Base-by-base conservation (phyloP, 2,888 invertebrate species). In the Caenorhabditis macrosperma region DNA sequence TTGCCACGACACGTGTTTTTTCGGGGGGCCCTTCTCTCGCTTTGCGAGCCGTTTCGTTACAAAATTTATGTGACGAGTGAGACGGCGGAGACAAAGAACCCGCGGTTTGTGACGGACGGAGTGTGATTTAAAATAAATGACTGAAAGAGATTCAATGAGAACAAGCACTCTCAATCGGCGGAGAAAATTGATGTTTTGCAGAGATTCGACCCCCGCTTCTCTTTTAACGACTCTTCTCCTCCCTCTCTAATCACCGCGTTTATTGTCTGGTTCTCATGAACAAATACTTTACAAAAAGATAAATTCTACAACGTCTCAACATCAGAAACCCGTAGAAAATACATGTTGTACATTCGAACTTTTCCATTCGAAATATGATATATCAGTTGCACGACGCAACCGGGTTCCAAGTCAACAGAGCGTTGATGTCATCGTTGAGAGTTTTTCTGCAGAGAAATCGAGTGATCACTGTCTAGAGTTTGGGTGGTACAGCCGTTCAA, bases 1-100 rank as follows among this genome's bases (percentile, higher is more conserved):
- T 68, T 22, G 63, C 57, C 55, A 50, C 60, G 57, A 68, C 68
- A 69, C 76, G 60, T 67, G 75, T 61, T 75, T 75, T 74, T 75
- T 60, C 52, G 38, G 30, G 38, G 26, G 28, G 38, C 52, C 63
- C 46, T 41, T 20, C 28, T 63, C 20, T 26, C 61, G 3, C 33
- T 48, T 38, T 54, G 17, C 17, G 44, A 38, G 9, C 55, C 22
- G 55, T 61, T 55, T 63, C 72, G 63, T 55, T 28, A 20, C 57
- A 48, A 64, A 66, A 74, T 74, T 74, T 48, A 64, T 64, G 74
- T 59, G 74, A 74, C 59, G 64, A 59, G 57, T 64, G 57, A 64
- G 55, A 30, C n/a, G 15, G 57, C 20, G 54, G 57, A 33, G 48
- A 64, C 63, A 71, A 60, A 69, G 20, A 26, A 24, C 38, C 33